Evolutionary conservation across 1,140 invertebrate genomes (phyloP).

Genomic region (Heliothis subflexa): DNA sequence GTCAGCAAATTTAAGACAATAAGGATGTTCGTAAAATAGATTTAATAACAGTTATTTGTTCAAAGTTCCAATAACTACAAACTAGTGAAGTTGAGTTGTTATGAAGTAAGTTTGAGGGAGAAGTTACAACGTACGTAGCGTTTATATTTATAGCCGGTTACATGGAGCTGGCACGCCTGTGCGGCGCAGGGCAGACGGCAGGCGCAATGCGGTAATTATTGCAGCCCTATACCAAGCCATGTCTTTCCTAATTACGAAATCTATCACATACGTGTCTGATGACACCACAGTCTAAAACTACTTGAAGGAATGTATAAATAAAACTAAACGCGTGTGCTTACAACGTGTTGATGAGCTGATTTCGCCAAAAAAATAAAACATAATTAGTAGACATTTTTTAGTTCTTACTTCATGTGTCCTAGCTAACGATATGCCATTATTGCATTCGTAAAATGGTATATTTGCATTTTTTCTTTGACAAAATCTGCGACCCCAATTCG

Average conservation of each 20-base stretch:
- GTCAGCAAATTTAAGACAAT: neutral
- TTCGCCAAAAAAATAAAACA: neutral
- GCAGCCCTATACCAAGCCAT: conserved; percentile 43
- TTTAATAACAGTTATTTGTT: conserved; percentile 12
- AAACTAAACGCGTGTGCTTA: neutral
- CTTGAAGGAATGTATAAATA: neutral
- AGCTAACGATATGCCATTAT: neutral
- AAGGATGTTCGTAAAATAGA: neutral
- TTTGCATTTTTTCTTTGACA: conserved; percentile 26
- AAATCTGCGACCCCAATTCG: conserved; percentile 16
- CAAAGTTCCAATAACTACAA: conserved; percentile 12
- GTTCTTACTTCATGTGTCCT: neutral
- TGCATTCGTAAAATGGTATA: neutral
- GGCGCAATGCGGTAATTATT: conserved; percentile 60
- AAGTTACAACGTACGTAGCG: conserved; percentile 22
- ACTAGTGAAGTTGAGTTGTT: conserved; percentile 29
- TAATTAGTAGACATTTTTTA: neutral
- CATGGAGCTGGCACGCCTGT: conserved; percentile 26
- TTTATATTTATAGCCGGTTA: conserved; percentile 1
- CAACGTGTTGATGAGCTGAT: no score
- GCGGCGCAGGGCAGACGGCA: conserved; percentile 27
- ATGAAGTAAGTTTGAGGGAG: conserved; percentile 32
- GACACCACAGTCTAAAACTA: neutral
- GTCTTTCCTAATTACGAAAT: conserved; percentile 19
- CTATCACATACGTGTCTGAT: neutral